These are phyloP conservation scores for Sarcophaga subvicina DNA, from an alignment of 2,888 invertebrate species.

Conservation along the genomic window DNA sequence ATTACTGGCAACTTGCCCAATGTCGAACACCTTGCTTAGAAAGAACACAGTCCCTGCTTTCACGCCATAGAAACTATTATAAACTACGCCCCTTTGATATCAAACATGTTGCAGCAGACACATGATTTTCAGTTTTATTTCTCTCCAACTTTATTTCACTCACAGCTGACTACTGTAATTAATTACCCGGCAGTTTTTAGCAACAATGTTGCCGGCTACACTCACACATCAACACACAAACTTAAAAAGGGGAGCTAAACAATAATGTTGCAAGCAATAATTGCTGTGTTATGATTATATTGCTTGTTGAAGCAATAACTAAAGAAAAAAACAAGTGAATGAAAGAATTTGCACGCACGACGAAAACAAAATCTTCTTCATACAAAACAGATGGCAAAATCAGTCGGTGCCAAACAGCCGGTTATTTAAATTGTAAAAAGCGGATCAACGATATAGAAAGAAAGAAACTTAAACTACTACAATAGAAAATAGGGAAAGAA, in stretches of 20 bases:
- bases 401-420: conserved; percentile 68
- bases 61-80: no score
- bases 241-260: conserved; percentile 1
- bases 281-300: not conserved
- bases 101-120: no score
- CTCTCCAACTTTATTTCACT: not conserved
- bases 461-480: not conserved
- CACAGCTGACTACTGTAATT: not conserved
- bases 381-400: conserved; percentile 65
- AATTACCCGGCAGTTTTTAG: not conserved
- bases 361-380: conserved; percentile 64
- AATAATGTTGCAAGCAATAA: conserved; percentile 58
- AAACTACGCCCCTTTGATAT: no score
- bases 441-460: conserved; percentile 40
- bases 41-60: no score
- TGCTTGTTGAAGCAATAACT: conserved; percentile 28
- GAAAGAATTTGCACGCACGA: conserved; percentile 58
- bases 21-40: fast-evolving
- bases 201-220: conserved; percentile 51
- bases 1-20: no score
- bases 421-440: conserved; percentile 63
- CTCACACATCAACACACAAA: not conserved
- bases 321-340: conserved; percentile 41
- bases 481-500: not conserved
- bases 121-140: conserved; percentile 1